Base-by-base conservation (phyloP, 2,113 vertebrate species). In the Pungitius pungitius region DNA sequence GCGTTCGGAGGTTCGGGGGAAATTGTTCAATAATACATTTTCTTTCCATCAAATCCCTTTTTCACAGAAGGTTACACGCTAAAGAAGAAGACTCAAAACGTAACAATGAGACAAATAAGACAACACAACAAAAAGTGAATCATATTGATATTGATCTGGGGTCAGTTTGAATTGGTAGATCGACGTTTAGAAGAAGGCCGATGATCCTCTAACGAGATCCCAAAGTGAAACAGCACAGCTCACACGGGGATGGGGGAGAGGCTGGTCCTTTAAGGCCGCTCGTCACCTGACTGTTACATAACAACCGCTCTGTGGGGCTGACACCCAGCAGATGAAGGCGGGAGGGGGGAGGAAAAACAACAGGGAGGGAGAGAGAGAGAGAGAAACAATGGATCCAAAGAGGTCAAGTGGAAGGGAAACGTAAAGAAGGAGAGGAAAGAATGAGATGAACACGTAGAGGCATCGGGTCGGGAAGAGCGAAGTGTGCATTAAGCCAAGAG, bases 281-380 rank as follows among this genome's bases (percentile, higher is more conserved):
- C 75, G 69, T 89, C 90, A 91, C 90, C 88, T 91, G 88, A 91
- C 87, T 62, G 69, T 91, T 91, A 83, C 84, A 88, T 89, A 90
- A 91, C 68, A 47, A 66, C 37, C 73, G 7, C 78, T 61, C 85
- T 75, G 88, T 77, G 85, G 78, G 76, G 81, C 79, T 80, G 83
- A 89, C 62, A 74, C 79, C 59, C 71, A 71, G 78, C 73, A 76
- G 88, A 87, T 74, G 82, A 86, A 85, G 77, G 80, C 63, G 49
- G 69, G 71, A 55, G 52, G 61, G 59, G 51, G 68, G 54, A 52
- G 24, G 52, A 57, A 60, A 42, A 78, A 40, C 20, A 58, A 67
- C 54, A 64, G 58, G 14, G 62, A 52, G 37, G 37, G 42, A 24
- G 40, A 30, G 45, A 7, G 64, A 62, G 30, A 63, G 59, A 26